Conservation (phyloP, 1,140 invertebrate species). For the Lucilia sericata region DNA sequence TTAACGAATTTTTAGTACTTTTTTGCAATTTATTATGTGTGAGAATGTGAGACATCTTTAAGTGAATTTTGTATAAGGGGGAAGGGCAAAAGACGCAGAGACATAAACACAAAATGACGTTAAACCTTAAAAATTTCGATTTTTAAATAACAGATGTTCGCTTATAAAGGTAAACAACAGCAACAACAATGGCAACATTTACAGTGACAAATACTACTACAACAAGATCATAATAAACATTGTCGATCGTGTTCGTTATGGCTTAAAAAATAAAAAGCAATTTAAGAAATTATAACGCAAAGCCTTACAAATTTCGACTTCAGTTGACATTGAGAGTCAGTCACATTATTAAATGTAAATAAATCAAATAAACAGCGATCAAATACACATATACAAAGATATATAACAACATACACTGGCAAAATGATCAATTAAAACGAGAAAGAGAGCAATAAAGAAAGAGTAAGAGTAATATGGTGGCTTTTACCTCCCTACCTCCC, state of each 20-base stretch:
- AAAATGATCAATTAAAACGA: background rate
- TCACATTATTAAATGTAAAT: background rate
- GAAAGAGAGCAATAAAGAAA: background rate
- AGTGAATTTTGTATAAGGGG: background rate
- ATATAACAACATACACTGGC: background rate
- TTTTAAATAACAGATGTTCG: slow-evolving; percentile 31
- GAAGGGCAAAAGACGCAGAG: background rate
- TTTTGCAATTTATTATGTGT: background rate
- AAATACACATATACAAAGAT: background rate
- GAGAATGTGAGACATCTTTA: background rate
- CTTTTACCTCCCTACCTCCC: too few species aligned
- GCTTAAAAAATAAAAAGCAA: background rate
- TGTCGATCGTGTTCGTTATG: background rate
- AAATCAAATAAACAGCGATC: background rate
- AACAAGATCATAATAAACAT: background rate
- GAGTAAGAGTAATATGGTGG: background rate
- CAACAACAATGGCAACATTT: background rate
- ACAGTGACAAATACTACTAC: background rate
- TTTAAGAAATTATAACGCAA: slow-evolving; percentile 34
- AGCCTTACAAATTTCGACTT: slow-evolving; percentile 42
- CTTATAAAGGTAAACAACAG: slow-evolving; percentile 1
- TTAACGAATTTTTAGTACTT: background rate
- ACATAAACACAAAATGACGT: slow-evolving; percentile 10
- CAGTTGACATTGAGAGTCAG: slow-evolving; percentile 35
- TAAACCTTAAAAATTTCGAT: slow-evolving; percentile 34